Evolutionary conservation across 2,888 invertebrate species (phyloP), one percentile per base, ranked within the genome.

Genomic region (Ornithoptera priamus): DNA sequence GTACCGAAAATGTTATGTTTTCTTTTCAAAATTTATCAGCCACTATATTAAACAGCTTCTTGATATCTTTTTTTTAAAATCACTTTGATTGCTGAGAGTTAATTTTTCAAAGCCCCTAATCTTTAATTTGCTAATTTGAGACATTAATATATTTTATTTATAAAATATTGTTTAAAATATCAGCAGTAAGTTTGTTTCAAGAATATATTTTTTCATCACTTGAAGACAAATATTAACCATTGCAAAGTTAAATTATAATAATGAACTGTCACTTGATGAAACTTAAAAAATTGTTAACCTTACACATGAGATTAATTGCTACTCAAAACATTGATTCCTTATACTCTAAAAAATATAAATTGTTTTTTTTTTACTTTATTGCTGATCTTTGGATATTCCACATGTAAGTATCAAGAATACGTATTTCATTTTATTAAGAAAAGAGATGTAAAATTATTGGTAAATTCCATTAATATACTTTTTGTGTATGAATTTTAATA

Each of bases 321-420:
- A 17, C 15, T 5, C 2, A 50, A 17, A 50, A 50, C 50, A 57
- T n/a, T 57, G 56, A 30, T 30, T 30, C 30, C 30, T 30, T 30
- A 30, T 30, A 30, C 3, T 30, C 30, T 30, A 57, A 18, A 18
- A 57, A 57, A 20, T 18, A 39, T 39, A 15, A 62, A 65, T 39
- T 67, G 53, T 60, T 56, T 67, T 18, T 53, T 56, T 59, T 30
- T 10, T 39, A 67, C 66, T 60, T 67, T 50, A 46, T 30, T 63
- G 70, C 70, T 70, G 61, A 65, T 64, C 67, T 63, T 50, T 70
- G 66, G 70, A 67, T 57, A 62, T 66, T 8, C 24, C 24, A n/a
- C 39, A 67, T 63, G 70, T 70, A 70, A 70, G 70, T 70, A 70
- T 59, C 39, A 39, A 10, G n/a, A 60, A 61, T n/a, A 56, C 36